Percentiles rank a stretch among this genome's conserved stretches.
Evolutionary conservation across 2,888 invertebrate species (phyloP).

Genomic region (Caenorhabditis angaria): DNA sequence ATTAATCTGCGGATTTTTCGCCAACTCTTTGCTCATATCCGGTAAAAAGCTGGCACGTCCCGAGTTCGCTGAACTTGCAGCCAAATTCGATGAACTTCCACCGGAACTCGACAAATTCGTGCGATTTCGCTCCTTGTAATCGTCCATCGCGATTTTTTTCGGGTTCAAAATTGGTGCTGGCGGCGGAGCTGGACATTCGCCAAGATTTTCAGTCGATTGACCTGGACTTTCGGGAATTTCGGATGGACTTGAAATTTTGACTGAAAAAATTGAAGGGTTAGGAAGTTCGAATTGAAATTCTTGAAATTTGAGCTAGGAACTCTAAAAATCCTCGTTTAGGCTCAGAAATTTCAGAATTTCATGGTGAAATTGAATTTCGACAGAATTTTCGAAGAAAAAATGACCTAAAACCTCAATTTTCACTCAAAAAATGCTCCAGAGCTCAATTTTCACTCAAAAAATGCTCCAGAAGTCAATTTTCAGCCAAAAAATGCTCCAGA

Average conservation of each 20-base stretch:
- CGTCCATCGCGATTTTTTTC: conserved; percentile 25
- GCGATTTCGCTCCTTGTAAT: conserved; percentile 24
- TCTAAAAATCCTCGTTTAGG: too few relatives aligned
- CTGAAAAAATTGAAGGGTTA: conserved; percentile 4
- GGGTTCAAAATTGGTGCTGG: conserved; percentile 17
- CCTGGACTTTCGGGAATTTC: not conserved
- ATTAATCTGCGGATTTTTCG: not conserved
- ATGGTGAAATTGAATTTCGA: too few relatives aligned
- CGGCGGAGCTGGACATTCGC: not conserved
- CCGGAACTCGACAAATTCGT: conserved; percentile 18
- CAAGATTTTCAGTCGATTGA: not conserved
- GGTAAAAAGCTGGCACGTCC: conserved; percentile 24
- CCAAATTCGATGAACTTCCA: not conserved
- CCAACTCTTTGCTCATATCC: conserved; percentile 9
- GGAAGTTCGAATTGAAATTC: too few relatives aligned
- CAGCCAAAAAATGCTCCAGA: too few relatives aligned
- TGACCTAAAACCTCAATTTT: too few relatives aligned
- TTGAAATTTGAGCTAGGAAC: not conserved
- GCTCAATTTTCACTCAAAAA: too few relatives aligned
- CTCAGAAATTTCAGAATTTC: too few relatives aligned
- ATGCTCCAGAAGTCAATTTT: too few relatives aligned
- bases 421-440: too few relatives aligned
- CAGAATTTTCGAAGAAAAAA: too few relatives aligned
- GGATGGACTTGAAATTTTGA: not conserved
- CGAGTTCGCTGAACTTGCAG: not conserved